Base-by-base conservation (phyloP, 2,797 vertebrate species). In the Gymnoscopelus braueri region DNA sequence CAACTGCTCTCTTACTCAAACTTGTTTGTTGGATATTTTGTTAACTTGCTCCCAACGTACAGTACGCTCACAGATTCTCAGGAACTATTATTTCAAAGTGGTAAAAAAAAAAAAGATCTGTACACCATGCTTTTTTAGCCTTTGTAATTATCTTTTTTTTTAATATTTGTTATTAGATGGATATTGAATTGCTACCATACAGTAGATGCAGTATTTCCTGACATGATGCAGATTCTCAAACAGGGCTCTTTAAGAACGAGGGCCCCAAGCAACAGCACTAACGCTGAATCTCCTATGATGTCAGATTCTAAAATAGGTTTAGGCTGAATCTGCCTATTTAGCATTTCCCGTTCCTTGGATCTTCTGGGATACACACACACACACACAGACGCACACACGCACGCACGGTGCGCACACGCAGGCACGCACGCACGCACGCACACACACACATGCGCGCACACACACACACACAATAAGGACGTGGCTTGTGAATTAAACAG, bases 291-390 rank as follows among this genome's bases (percentile, higher is more conserved):
- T 71, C 8, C 52, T 71, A 75, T 87, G 84, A 88, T 82, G 87
- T 88, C 87, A 88, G 86, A 87, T 84, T 89, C 65, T 69, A 9
- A 89, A 89, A 87, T 72, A 63, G 81, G 68, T 10, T 35, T 39
- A 15, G 57, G 68, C 1, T 35, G 73, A 88, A 86, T 86, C 73
- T 86, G 87, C 84, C 63, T 15, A 14, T 74, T 68, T 85, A 67
- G 86, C 79, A 49, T 71, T 83, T 89, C 79, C 74, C 32, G 65
- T 75, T 15, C 61, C 26, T 75, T 0, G 5, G 11, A 64, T 77
- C 61, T 68, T 67, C 50, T 71, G 51, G 53, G 11, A 59, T 49
- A 19, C 59, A 48, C 35, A 47, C 59, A 23, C 14, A 57, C 9
- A n/a, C 54, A 54, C 55, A 67, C 44, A 23, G 14, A 51, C 9